phyloP scores from a whole-genome alignment of 2,113 vertebrate species.

The Pitta sordida region DNA sequence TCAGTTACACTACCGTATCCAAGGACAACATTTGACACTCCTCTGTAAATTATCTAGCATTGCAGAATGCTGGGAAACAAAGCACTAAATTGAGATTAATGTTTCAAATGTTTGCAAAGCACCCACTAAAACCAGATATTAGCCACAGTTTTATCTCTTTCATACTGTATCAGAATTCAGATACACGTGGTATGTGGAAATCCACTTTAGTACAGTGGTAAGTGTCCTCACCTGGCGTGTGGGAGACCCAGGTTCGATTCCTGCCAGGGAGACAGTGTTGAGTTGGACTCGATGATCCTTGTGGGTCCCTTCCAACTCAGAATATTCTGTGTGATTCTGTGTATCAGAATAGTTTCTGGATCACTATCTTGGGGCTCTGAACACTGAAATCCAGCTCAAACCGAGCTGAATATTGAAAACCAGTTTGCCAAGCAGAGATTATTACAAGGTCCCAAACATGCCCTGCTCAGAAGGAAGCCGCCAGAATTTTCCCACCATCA shows the following conservation, averaged over 20 bases:
- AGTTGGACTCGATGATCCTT: too few relatives aligned
- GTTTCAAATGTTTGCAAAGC: neutral
- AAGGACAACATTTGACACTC: neutral
- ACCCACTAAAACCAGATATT: neutral
- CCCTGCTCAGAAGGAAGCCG: neutral
- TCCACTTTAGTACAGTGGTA: too few relatives aligned
- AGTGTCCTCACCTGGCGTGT: too few relatives aligned
- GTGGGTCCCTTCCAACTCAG: too few relatives aligned
- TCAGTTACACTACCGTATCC: neutral
- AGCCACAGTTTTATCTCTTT: neutral
- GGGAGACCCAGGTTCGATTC: too few relatives aligned
- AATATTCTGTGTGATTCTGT: too few relatives aligned
- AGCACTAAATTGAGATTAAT: neutral
- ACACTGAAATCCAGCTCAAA: neutral
- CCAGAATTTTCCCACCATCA: neutral
- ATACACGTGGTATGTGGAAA: too few relatives aligned
- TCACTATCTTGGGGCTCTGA: neutral
- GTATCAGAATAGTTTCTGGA: neutral
- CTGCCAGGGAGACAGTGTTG: too few relatives aligned
- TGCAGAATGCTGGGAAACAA: neutral
- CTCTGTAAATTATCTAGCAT: neutral
- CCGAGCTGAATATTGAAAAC: too few relatives aligned
- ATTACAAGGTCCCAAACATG: neutral
- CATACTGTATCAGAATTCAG: too few relatives aligned
- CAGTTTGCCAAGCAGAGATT: neutral